Conservation (phyloP, 1,140 invertebrate genomes). For the Lethocerus indicus region DNA sequence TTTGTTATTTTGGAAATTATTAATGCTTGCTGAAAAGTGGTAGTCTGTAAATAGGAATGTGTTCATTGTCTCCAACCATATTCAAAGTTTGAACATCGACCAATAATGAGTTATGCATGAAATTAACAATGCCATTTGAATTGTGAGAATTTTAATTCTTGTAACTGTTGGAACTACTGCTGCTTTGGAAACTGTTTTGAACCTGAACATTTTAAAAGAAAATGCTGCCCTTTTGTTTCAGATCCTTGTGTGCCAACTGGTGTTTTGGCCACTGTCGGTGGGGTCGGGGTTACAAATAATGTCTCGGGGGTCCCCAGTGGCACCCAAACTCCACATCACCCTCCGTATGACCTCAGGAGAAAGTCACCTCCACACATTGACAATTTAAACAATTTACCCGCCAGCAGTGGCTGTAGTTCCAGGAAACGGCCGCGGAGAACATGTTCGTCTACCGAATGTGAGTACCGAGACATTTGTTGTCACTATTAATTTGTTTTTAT, state of each 20-base stretch:
- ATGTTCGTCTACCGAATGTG: conserved; percentile 44
- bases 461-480: too few relatives aligned
- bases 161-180: neutral
- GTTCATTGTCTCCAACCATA: too few relatives aligned
- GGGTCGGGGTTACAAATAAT: conserved; percentile 20
- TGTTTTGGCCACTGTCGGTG: conserved; percentile 17
- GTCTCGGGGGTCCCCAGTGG: conserved; percentile 11
- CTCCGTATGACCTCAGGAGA: conserved; percentile 66
- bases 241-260: conserved; percentile 9
- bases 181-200: neutral
- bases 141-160: neutral
- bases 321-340: conserved; percentile 37
- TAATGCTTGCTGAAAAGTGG: too few relatives aligned
- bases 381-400: too few relatives aligned
- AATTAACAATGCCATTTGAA: conserved; percentile 5
- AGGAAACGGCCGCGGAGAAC: conserved; percentile 57
- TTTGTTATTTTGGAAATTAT: too few relatives aligned
- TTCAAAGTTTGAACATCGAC: too few relatives aligned
- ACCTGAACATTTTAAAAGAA: neutral
- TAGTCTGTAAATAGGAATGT: too few relatives aligned
- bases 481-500: conserved; percentile 1
- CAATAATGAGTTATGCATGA: too few relatives aligned
- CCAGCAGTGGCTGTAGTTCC: conserved; percentile 9
- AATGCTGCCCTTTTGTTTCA: neutral
- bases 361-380: conserved; percentile 38